Evolutionary conservation across 1,140 invertebrate species (phyloP), one percentile per base, ranked within the genome.

Genomic region (Cotesia glomerata): DNA sequence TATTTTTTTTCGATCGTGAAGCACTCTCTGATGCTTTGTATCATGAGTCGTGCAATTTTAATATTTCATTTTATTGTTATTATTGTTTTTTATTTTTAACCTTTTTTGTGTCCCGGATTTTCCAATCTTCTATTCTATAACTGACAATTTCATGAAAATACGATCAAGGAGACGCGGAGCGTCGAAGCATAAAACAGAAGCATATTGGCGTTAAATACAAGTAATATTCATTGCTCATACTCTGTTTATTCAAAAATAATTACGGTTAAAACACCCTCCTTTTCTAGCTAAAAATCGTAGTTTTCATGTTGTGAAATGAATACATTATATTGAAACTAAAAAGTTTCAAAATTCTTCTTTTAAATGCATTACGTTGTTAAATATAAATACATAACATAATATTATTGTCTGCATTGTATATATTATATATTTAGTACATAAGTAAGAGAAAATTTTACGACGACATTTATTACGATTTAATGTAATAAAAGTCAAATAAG

Each of bases 191-290:
- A 79, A 75, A 74, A 78, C 78, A 78, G 82, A 81, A 75, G 79
- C 86, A 86, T 85, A 87, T 87, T 87, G 85, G 84, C 86, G 84
- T 87, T 86, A 87, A 88, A 88, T 86, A 86, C 85, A 84, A 86
- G 84, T 85, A 86, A 87, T 18, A 58, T 80, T 81, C 80, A 78
- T 71, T 76, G 75, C 65, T 65, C 65, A 69, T 68, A 36, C 18
- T 54, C 72, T 61, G 61, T 64, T 66, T 45, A 45, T 69, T 49
- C 76, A 73, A 78, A 78, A 80, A 84, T 83, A 84, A 85, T 86
- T 86, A 83, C 82, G 9, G 9, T 56, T 56, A 26, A 26, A 26
- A 26, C 26, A 26, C 26, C 26, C 26, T 26, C 1, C 26, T 26
- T 26, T 26, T 26, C 26, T 26, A 2, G 26, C 1, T 26, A 26